Base-by-base conservation (phyloP, 2,888 invertebrate species). In the Mycalesis mineus region DNA sequence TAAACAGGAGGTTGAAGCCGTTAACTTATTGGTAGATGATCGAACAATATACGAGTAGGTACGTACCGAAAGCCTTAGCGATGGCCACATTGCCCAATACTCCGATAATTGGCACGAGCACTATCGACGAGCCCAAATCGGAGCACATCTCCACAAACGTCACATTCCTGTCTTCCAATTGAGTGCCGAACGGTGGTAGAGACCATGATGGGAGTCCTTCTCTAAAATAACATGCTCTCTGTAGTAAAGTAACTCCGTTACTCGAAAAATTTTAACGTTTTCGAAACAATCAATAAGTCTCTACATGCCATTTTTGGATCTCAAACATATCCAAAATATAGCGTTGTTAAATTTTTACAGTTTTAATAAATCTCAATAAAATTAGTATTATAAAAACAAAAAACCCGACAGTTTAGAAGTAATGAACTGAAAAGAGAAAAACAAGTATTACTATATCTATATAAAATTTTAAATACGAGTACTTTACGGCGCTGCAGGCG, bases 51-150 rank as follows among this genome's bases (percentile, higher is more conserved):
- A 28, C n/a, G n/a, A n/a, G n/a, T n/a, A n/a, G n/a, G n/a, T 60
- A 84, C 92, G 91, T 81, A 95, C 95, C 95, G 77, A 98, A 98
- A 33, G 98, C 97, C 83, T 98, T 98, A 4, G 97, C 97, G 65
- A 98, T 98, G 8, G 98, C 98, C 0, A 98, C 97, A 73, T 97
- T 97, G 63, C 98, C 98, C 47, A 98, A 87, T 0, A 98, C 95
- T 0, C 95, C 96, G 65, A 98, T 95, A 33, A 98, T 92, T 1
- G 98, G 97, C 7, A 98, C 94, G 52, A 98, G 91, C 29, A 95
- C 86, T 62, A 98, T 93, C 0, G 97, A 96, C 0, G 95, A 93
- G 4, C 97, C 97, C 57, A 98, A 91, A 74, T 95, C 94, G 17
- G 93, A 91, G 57, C 94, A 91, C 95, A 95, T 95, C 62, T 94